Evolutionary conservation across 2,113 vertebrate species (phyloP).

Genomic region (Lampris megalopsis): DNA sequence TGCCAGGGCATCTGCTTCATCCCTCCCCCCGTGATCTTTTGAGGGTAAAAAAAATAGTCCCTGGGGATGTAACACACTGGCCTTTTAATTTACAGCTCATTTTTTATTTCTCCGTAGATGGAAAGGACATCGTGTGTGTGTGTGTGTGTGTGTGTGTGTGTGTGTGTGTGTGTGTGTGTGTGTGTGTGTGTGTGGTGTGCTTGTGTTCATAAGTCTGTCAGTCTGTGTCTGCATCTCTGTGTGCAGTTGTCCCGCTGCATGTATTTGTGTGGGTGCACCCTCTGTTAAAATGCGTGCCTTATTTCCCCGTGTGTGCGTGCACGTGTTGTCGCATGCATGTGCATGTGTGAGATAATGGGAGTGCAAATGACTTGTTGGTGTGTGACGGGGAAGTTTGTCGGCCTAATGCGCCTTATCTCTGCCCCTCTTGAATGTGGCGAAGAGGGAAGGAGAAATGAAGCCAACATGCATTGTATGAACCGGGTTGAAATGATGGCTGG

Average conservation of each 20-base stretch:
- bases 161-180: background rate
- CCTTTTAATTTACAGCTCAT: constrained; percentile 44
- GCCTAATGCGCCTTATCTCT: constrained; percentile 35
- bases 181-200: constrained; percentile 11
- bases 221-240: constrained; percentile 14
- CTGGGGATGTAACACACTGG: constrained; percentile 46
- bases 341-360: constrained; percentile 5
- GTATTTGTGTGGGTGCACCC: constrained; percentile 1
- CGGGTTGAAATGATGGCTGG: constrained; percentile 64
- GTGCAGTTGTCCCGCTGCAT: constrained; percentile 20
- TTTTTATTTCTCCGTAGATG: constrained; percentile 22
- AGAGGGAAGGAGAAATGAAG: constrained; percentile 34
- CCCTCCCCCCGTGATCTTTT: constrained; percentile 22
- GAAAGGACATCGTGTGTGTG: constrained; percentile 1
- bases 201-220: constrained; percentile 13
- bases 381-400: constrained; percentile 24
- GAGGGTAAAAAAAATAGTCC: constrained; percentile 38
- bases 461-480: constrained; percentile 47
- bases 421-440: constrained; percentile 42
- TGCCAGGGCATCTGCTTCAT: background rate
- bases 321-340: background rate
- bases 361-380: constrained; percentile 17
- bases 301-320: background rate
- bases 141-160: constrained; percentile 6
- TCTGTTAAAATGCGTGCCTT: no score